Base-by-base conservation (phyloP, 2,113 vertebrate genomes). In the Mirza zaza region DNA sequence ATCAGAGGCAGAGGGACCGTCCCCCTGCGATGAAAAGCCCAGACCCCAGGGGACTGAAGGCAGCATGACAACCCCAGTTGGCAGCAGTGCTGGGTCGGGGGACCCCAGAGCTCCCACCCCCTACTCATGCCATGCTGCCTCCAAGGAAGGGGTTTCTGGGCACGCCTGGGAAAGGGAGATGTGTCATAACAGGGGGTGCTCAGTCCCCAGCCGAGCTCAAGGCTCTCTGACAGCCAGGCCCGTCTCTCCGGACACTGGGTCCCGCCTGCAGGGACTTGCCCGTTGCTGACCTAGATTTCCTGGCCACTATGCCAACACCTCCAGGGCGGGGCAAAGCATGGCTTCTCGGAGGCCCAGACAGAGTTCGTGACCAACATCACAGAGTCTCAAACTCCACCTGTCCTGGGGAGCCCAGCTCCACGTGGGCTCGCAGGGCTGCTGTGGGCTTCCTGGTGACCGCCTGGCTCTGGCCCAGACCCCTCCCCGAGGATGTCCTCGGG, bases 251-350 rank as follows among this genome's bases (percentile, higher is more conserved):
- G 92, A 67, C 84, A 8, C 90, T 5, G 6, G 50, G 18, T 57
- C 80, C 70, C 61, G 90, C 96, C 86, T 88, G 81, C 36, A 34
- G 76, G 93, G 91, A 89, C 95, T 95, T 85, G 73, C 93, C 95
- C 1, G 7, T 29, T 45, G 71, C 90, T 97, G 95, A 95, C 97
- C 97, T 73, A 96, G 90, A 96, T 97, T 96, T 96, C 65, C 42
- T 14, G 45, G 92, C 83, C 36, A 11, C 57, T 76, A 57, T 45
- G 87, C 95, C 92, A 85, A 81, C 92, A 90, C 59, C 81, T 87
- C 42, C 14, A 29, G 88, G 97, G 92, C 91, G 71, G 90, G 65
- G 96, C 94, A 77, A 17, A 87, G 83, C 52, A 0, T 81, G 92
- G 80, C 88, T 85, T 80, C 81, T 59, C 55, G 4, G 71, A 81